A percentile compares a stretch with the other conserved stretches of the same genome.
These are phyloP conservation scores for Parus major DNA, from an alignment of 2,113 vertebrate species.

Conservation along the genomic window DNA sequence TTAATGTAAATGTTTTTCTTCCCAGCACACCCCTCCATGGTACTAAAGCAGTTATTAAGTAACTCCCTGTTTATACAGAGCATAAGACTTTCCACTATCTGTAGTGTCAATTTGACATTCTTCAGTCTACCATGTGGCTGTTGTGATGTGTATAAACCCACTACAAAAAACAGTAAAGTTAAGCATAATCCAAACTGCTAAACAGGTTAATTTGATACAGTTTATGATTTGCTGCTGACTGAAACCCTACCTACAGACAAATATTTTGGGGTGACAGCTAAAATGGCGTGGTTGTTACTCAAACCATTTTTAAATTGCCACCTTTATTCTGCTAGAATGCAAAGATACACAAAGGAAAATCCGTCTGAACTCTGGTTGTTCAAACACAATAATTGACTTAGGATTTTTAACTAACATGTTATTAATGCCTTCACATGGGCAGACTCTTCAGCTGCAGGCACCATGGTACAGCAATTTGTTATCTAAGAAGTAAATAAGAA, in stretches of 20 bases:
- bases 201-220: neutral
- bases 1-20: neutral
- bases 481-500: neutral
- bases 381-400: neutral
- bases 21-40: rapidly evolving
- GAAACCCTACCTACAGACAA: neutral
- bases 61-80: neutral
- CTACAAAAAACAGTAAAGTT: neutral
- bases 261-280: neutral
- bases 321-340: neutral
- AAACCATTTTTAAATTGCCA: neutral
- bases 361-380: neutral
- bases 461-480: neutral
- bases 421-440: neutral
- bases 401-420: neutral
- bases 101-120: neutral
- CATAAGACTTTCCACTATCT: neutral
- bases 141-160: neutral
- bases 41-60: neutral
- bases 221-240: neutral
- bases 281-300: neutral
- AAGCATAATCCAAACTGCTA: neutral
- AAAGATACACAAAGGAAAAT: neutral
- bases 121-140: neutral
- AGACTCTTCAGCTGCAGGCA: neutral